A percentile compares a stretch with the other conserved stretches of the same genome.
Conservation (phyloP, 2,888 invertebrate genomes). For the Chrysolina haemoptera region DNA sequence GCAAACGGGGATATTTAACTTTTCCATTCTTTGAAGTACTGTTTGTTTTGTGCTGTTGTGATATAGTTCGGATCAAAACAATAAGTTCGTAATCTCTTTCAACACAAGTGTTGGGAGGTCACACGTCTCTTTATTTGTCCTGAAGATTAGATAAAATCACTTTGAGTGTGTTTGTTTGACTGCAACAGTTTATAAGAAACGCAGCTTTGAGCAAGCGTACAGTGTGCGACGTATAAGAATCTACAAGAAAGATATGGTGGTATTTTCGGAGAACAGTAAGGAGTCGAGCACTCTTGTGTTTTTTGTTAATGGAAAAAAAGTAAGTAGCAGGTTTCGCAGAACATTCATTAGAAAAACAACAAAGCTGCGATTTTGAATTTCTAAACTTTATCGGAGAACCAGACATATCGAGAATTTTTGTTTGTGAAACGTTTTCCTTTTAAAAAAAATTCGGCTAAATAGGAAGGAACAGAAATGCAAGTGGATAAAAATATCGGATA, state of each 20-base stretch:
- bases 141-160: neutral
- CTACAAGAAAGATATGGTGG: conserved; percentile 15
- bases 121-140: neutral
- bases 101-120: neutral
- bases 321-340: conserved; percentile 56
- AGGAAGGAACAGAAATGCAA: no score
- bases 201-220: neutral
- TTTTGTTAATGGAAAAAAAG: conserved; percentile 73
- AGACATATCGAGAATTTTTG: no score
- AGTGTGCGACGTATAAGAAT: neutral
- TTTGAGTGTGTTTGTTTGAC: neutral
- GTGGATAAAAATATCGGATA: no score
- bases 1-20: neutral
- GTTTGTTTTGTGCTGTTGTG: neutral
- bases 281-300: conserved; percentile 56
- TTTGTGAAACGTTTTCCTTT: no score
- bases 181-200: neutral
- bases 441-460: no score
- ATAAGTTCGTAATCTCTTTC: conserved; percentile 10
- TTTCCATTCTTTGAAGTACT: neutral
- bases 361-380: no score
- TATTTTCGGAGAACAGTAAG: conserved; percentile 6
- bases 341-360: no score
- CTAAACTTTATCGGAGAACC: no score
- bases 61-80: conserved; percentile 13